Base-by-base conservation (phyloP, 1,140 invertebrate species). In the Cephus cinctus region DNA sequence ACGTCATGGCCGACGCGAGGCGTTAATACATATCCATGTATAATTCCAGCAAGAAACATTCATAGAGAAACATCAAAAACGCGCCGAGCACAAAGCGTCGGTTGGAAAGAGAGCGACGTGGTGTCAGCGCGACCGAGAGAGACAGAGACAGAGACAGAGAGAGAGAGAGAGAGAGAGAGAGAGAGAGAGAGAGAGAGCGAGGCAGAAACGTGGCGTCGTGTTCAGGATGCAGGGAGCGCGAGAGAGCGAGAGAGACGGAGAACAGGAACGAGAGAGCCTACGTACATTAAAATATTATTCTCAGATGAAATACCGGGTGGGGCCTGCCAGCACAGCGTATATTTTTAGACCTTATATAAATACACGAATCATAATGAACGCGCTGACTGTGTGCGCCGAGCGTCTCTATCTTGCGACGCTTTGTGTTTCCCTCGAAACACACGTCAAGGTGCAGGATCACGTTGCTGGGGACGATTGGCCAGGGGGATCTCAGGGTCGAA, bases 321-420 rank as follows among this genome's bases (percentile, higher is more conserved):
- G 68, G 72, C 67, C 63, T 67, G 70, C 58, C 67, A 64, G 65
- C 70, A 68, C 62, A 63, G 67, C 69, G 63, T 71, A 73, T 76
- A 76, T 76, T 75, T 76, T 76, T 76, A 75, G 72, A 76, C 68
- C 68, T 71, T 76, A 75, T 76, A 75, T 76, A 76, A 76, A 76
- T 76, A 76, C 69, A 75, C 73, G 72, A 76, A 76, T 76, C 71
- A 75, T 75, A 75, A 75, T 75, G 71, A 75, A 75, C 63, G 69
- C 64, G 60, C 61, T 57, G 50, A 21, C 54, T 52, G 41, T 56
- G 38, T 53, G 38, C 54, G 45, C 34, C 50, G 39, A 22, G 34
- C 35, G 39, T 14, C 41, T 20, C 31, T 43, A 35, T 34, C 27
- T n/a, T n/a, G 14, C 50, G 47, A 23, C 53, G 53, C 59, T 60